Conservation (phyloP, 2,888 invertebrate genomes). For the Eustalomyia histrio region DNA sequence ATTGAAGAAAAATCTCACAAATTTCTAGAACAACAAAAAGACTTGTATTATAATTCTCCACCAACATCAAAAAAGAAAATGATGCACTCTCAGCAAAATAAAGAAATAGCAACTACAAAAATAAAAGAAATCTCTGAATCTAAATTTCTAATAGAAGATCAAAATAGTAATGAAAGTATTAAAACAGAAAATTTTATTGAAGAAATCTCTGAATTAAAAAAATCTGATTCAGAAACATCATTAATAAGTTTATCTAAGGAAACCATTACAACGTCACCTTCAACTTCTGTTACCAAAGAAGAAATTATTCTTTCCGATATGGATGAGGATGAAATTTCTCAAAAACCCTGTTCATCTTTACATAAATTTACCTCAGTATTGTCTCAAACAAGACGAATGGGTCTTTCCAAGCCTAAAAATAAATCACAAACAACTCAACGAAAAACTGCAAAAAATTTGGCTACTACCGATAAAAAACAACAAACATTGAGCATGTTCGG, state of each 20-base stretch:
- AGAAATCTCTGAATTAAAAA: neutral
- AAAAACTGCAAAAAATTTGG: conserved; percentile 15
- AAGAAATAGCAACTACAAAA: neutral
- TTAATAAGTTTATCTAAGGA: neutral
- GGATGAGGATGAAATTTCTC: conserved; percentile 22
- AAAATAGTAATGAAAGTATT: neutral
- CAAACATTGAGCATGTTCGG: conserved; percentile 85
- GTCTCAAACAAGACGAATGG: conserved; percentile 38
- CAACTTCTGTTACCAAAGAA: neutral
- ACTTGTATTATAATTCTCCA: conserved; percentile 65
- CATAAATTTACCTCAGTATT: neutral
- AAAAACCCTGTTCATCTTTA: neutral
- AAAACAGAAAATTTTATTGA: neutral
- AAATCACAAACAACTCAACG: conserved; percentile 33
- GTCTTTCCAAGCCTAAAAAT: conserved; percentile 62
- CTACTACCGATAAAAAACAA: conserved; percentile 77
- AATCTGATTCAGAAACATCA: neutral
- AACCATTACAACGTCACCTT: neutral
- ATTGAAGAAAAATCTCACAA: conserved; percentile 66
- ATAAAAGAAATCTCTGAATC: neutral
- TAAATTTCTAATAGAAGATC: neutral
- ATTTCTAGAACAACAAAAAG: conserved; percentile 47
- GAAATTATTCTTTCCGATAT: conserved; percentile 44
- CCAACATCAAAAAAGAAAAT: conserved; percentile 45
- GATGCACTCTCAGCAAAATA: neutral